Evolutionary conservation across 37 sponge, comb jelly and placozoan genomes (phyloP), one percentile per base, ranked within the genome.

Genomic region (Spongilla lacustris): DNA sequence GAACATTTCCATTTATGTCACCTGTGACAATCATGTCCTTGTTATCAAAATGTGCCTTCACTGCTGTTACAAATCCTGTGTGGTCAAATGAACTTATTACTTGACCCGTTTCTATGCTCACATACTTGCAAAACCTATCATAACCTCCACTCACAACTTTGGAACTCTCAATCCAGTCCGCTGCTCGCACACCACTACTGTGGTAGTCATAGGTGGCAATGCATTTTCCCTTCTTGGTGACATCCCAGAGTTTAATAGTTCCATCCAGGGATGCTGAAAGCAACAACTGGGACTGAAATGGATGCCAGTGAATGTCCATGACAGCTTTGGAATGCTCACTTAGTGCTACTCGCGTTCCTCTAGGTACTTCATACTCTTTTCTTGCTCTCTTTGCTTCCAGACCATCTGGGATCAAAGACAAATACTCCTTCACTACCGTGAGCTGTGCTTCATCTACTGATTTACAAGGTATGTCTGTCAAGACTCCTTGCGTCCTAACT

Each of bases 71-170:
- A 80, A 73, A 83, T n/a, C 69, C 80, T 23, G 73, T 67, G 35
- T 87, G 93, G 3, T 74, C 80, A n/a, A 91, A 81, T 31, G 73
- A 25, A 26, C 25, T 9, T 17, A 88, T 67, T 12, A 24, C 48
- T 36, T 68, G 74, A 22, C 76, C 50, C 24, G 68, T 81, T 25
- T 77, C 76, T 25, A 87, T 75, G 46, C 93, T 93, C 12, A 80
- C 25, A 41, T 89, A 79, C 17, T 26, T 9, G 19, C 75, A 90
- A 46, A 5, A 37, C 21, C 34, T 82, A 73, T 93, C 88, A 84
- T 83, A 90, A 9, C 96, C 93, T 11, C 91, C 90, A 67, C 84
- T 90, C 11, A 93, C 58, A 23, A 80, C 50, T 14, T 73, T 86
- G n/a, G 81, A 73, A 50, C 23, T 36, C 24, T 68, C 58, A 9